A percentile compares a stretch with the other conserved stretches of the same genome.
Evolutionary conservation across 2,113 vertebrate genomes (phyloP).

Genomic region (human): DNA sequence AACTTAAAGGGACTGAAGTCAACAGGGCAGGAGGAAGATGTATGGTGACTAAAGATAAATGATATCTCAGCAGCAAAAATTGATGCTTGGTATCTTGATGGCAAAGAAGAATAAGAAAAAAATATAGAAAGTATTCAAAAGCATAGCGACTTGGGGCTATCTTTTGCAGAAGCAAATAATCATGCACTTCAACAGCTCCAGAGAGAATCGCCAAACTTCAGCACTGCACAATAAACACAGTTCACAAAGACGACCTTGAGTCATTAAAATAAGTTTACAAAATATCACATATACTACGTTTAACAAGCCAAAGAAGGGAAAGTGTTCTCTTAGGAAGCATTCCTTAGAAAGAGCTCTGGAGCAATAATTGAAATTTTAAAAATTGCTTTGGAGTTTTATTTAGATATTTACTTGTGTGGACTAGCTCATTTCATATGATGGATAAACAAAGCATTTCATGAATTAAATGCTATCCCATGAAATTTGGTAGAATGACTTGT

Average conservation of each 20-base stretch:
- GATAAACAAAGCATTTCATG: conserved; percentile 26
- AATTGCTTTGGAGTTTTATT: conserved; percentile 14
- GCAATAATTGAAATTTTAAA: neutral
- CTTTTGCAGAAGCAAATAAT: conserved; percentile 15
- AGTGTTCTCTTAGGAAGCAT: neutral
- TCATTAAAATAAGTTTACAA: conserved; percentile 41
- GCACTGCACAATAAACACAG: neutral
- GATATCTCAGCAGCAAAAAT: conserved; percentile 32
- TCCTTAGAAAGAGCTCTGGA: neutral
- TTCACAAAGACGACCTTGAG: conserved; percentile 30
- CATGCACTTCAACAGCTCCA: neutral
- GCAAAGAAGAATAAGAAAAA: neutral
- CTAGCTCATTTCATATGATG: neutral
- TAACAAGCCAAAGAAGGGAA: neutral
- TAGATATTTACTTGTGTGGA: neutral
- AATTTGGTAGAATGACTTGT: neutral
- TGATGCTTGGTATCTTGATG: conserved; percentile 5
- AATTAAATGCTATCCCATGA: conserved; percentile 44
- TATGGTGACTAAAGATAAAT: conserved; percentile 17
- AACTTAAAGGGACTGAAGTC: neutral
- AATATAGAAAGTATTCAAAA: conserved; percentile 34
- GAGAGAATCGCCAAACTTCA: neutral
- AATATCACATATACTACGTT: neutral
- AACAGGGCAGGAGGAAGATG: neutral
- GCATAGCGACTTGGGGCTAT: neutral